Evolutionary conservation across 2,888 invertebrate species (phyloP), one percentile per base, ranked within the genome.

Genomic region (Diadegma fenestrale): DNA sequence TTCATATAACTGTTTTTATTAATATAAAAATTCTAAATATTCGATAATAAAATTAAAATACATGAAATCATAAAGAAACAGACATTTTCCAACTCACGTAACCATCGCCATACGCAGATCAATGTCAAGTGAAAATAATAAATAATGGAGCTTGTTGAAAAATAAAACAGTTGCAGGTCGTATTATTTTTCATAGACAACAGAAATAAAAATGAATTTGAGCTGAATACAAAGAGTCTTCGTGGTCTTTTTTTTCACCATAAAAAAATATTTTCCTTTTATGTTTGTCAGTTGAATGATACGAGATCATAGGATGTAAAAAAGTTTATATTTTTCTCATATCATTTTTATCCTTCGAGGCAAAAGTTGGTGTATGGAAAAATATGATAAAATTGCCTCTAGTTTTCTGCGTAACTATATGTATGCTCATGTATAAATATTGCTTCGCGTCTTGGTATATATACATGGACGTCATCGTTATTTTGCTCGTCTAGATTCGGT

Each of bases 401-500:
- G 66, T 66, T 22, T 66, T 22, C 19, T 22, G 17, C 51, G 14
- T 33, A 33, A n/a, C 22, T 66, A 37, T 41, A 37, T 26, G 3
- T 26, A 30, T 43, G 22, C 66, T 26, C 51, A 30, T n/a, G 26
- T 41, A 66, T 41, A 19, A 37, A 37, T 64, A 64, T 64, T 37
- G 64, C 64, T 37, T 30, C 63, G 33, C 19, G 41, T 37, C 19
- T 37, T 66, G 66, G 14, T 43, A 14, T 43, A 14, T 43, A 43
- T 43, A 45, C 22, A 12, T 71, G 43, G n/a, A 79, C 63, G 69
- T 68, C 58, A 66, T 82, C 79, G 80, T 58, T 48, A 82, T 85
- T 82, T 85, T 72, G 76, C 80, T 68, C 68, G 82, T 82, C 82
- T 80, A 66, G 76, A 82, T 85, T 80, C 82, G 79, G 48, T 80